A percentile compares a stretch with the other conserved stretches of the same genome.
Conservation (phyloP, 2,888 invertebrate genomes). For the Aethes cnicana region DNA sequence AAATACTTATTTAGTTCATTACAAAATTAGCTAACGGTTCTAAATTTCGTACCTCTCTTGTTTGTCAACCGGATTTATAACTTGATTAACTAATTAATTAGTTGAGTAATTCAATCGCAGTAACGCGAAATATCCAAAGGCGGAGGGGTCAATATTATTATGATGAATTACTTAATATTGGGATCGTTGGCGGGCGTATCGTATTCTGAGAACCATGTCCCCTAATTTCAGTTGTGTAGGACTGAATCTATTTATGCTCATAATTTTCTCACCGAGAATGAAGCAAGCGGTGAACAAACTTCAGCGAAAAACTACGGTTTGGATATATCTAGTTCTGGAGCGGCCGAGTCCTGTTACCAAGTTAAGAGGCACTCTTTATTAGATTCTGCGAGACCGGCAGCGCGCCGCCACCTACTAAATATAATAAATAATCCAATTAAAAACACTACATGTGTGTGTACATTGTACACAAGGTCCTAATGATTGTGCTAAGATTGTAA, state of each 20-base stretch:
- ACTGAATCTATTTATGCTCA: not conserved
- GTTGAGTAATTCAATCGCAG: conserved; percentile 48
- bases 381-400: conserved; percentile 22
- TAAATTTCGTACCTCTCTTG: conserved; percentile 47
- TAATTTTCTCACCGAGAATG: not conserved
- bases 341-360: conserved; percentile 17
- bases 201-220: too few relatives aligned
- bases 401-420: conserved; percentile 22
- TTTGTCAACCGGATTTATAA: conserved; percentile 55
- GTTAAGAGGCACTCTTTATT: conserved; percentile 27
- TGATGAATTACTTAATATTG: not conserved
- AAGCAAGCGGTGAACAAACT: too few relatives aligned
- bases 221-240: not conserved
- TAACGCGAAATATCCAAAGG: conserved; percentile 49
- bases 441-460: conserved; percentile 18
- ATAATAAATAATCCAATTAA: conserved; percentile 24
- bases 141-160: conserved; percentile 43
- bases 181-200: not conserved
- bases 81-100: conserved; percentile 62
- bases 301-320: not conserved
- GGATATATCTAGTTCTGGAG: conserved; percentile 16
- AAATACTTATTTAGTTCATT: conserved; percentile 38
- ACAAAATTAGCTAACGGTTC: conserved; percentile 38
- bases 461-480: not conserved
- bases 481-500: not conserved